Base-by-base conservation (phyloP, 2,888 invertebrate genomes). In the Listrodromus nycthemerus region DNA sequence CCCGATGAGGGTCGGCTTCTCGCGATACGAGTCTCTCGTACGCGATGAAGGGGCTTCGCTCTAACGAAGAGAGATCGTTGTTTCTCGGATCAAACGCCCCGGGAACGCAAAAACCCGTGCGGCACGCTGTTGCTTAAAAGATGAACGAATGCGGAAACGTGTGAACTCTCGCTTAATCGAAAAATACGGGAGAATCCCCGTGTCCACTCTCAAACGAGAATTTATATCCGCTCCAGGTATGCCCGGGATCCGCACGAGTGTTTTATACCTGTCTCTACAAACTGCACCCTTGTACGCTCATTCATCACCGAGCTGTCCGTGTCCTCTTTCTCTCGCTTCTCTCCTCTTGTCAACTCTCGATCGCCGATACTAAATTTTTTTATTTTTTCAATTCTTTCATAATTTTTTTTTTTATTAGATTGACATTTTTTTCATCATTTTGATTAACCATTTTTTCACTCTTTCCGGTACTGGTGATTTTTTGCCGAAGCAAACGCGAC, bases 51-150 rank as follows among this genome's bases (percentile, higher is more conserved):
- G 75, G 77, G 66, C 45, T n/a, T 24, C 58, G 61, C 19, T 10
- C 48, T 71, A 86, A 84, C 76, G 79, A 77, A 77, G 80, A 84
- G 73, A 84, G 84, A 84, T 85, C 82, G 74, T 84, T 61, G 75
- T 80, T 80, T 83, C 48, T 61, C 71, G 48, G 41, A 41, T 41
- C 41, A 67, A 67, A 67, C 24, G 48, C 45, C 7, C 55, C 4
- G 10, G 19, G 21, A 79, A 33, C 66, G 45, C 16, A 41, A 19
- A 41, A 70, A 63, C 8, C 41, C 55, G 37, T 58, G 69, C 41
- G 1, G 61, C 45, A 67, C 58, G 33, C 37, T 13, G 67, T 58
- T 45, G 41, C 21, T 41, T 33, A 33, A 24, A 65, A 66, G 65
- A 66, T 66, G 58, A 58, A 50, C 78, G 52, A 79, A 71, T 65